phyloP scores from a whole-genome alignment of 2,797 vertebrate genomes.

The Tangara arthus region DNA sequence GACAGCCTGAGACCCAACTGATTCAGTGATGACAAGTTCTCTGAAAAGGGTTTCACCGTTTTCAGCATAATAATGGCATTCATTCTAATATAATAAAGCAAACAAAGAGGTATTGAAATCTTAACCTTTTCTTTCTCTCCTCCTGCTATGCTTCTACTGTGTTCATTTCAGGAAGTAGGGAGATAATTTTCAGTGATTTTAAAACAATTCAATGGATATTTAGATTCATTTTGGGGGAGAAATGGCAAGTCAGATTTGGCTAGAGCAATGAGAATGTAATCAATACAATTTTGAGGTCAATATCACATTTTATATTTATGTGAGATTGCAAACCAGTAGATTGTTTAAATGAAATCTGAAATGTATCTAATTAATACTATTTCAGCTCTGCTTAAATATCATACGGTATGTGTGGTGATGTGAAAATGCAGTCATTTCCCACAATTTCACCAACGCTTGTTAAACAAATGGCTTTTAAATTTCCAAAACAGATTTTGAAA shows the following conservation, averaged over 20 bases:
- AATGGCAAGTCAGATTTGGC: background rate
- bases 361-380: background rate
- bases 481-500: background rate
- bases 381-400: background rate
- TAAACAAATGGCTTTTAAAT: background rate
- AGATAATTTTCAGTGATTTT: background rate
- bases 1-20: background rate
- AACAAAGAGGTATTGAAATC: slow-evolving; percentile 14
- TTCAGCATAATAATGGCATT: slow-evolving; percentile 35
- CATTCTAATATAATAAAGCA: background rate
- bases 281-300: background rate
- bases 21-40: slow-evolving; percentile 33
- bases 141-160: background rate
- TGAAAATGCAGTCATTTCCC: background rate
- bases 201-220: background rate
- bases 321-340: background rate
- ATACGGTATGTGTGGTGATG: background rate
- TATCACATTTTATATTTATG: background rate
- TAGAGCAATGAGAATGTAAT: background rate
- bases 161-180: background rate
- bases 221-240: background rate
- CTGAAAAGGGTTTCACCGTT: background rate
- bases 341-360: background rate
- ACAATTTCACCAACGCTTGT: background rate
- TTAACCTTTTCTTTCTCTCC: slow-evolving; percentile 28